Evolutionary conservation across 1,140 invertebrate genomes (phyloP).

Genomic region (Sarcophaga bullata): DNA sequence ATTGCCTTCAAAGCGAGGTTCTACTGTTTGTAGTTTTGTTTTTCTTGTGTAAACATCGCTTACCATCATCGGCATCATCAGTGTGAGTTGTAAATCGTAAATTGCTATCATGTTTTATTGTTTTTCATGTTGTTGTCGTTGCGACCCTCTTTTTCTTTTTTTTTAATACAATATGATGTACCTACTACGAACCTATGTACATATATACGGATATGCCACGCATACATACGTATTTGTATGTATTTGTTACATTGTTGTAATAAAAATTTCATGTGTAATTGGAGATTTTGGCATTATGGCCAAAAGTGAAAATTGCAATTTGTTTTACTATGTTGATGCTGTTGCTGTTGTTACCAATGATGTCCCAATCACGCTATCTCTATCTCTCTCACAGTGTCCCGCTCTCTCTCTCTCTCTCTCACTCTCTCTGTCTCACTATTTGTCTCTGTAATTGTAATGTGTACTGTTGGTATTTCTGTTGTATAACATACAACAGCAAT

Average conservation of each 20-base stretch:
- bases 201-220: too few relatives aligned
- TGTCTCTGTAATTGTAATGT: too few relatives aligned
- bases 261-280: constrained; percentile 45
- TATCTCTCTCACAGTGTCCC: too few relatives aligned
- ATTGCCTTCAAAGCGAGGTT: too few relatives aligned
- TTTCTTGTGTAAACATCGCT: too few relatives aligned
- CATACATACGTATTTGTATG: neutral
- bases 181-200: neutral
- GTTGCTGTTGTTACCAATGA: too few relatives aligned
- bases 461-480: too few relatives aligned
- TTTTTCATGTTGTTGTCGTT: constrained; percentile 14
- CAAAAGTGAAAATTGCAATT: constrained; percentile 43
- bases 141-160: neutral
- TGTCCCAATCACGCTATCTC: neutral
- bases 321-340: neutral
- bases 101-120: constrained; percentile 29
- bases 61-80: constrained; percentile 10
- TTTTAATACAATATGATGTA: neutral
- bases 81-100: neutral
- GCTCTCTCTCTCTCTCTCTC: too few relatives aligned
- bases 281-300: constrained; percentile 42
- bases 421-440: too few relatives aligned
- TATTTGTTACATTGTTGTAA: constrained; percentile 40
- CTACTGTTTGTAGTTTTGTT: too few relatives aligned
- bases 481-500: too few relatives aligned